phyloP scores from a whole-genome alignment of 2,113 vertebrate species.

The Fulica atra region DNA sequence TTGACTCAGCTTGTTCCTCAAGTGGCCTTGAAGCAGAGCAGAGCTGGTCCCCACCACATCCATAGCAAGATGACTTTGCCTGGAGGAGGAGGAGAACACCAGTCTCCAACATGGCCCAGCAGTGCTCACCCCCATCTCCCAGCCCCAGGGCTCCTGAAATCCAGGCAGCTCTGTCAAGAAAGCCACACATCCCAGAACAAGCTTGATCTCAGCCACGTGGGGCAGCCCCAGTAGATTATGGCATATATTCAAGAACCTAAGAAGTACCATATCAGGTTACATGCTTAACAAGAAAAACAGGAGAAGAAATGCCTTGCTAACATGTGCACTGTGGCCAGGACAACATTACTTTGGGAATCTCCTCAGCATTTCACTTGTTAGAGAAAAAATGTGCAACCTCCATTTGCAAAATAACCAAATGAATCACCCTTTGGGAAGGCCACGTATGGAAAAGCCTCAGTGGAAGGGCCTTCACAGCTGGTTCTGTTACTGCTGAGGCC shows the following conservation, averaged over 20 bases:
- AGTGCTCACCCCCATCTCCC: accelerated
- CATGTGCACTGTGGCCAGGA: not conserved
- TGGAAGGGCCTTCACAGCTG: not conserved
- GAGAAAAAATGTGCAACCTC: not conserved
- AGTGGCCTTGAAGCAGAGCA: not conserved
- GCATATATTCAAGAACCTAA: not conserved
- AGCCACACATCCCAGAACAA: not conserved
- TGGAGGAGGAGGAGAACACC: not conserved
- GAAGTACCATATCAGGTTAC: not conserved
- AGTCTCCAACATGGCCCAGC: accelerated
- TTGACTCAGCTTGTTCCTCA: not conserved
- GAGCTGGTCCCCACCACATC: not conserved
- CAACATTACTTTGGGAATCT: not conserved
- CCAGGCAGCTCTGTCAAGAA: not conserved
- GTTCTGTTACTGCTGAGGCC: not conserved
- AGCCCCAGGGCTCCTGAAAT: not conserved
- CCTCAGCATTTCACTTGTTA: not conserved
- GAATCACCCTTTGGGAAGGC: not conserved
- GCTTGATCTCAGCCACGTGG: not conserved
- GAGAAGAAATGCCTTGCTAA: not conserved
- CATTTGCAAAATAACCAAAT: not conserved
- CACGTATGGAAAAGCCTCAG: not conserved
- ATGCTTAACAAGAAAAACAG: not conserved
- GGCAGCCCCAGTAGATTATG: not conserved
- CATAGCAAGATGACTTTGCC: accelerated